phyloP scores from a whole-genome alignment of 2,888 invertebrate genomes.

The Oscheius sp. region DNA sequence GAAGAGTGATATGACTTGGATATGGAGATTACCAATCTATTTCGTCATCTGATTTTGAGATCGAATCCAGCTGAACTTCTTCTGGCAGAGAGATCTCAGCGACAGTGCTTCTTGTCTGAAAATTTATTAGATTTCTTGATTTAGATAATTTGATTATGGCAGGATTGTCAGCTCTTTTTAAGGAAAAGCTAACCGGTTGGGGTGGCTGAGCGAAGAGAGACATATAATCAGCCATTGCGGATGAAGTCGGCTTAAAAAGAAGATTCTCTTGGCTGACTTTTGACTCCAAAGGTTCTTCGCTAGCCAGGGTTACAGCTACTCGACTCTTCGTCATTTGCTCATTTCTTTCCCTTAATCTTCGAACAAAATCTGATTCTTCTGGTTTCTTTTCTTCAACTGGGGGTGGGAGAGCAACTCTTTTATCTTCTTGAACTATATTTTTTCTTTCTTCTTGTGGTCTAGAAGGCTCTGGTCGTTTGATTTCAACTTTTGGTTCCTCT shows the following conservation, averaged over 20 bases:
- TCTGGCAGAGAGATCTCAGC: background rate
- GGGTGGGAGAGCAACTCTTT: background rate
- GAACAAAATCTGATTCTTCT: background rate
- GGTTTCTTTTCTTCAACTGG: too few species aligned
- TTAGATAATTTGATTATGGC: too few species aligned
- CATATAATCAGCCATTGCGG: conserved; percentile 16
- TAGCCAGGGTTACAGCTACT: background rate
- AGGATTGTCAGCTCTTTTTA: too few species aligned
- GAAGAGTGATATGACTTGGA: conserved; percentile 1
- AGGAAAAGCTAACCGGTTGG: too few species aligned
- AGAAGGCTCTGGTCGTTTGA: background rate
- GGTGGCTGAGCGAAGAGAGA: background rate
- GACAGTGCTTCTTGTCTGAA: too few species aligned
- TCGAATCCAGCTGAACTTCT: conserved; percentile 2
- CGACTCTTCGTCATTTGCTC: background rate
- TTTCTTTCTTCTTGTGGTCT: background rate
- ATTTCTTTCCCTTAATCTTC: background rate
- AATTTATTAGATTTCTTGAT: too few species aligned
- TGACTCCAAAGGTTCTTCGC: background rate
- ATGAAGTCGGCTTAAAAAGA: background rate
- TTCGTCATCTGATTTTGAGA: conserved; percentile 13
- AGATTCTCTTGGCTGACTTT: background rate
- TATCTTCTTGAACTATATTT: background rate
- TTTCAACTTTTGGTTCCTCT: background rate
- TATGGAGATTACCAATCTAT: conserved; percentile 31